A percentile compares a stretch with the other conserved stretches of the same genome.
Evolutionary conservation across 1,140 invertebrate species (phyloP).

Genomic region (Apis laboriosa): DNA sequence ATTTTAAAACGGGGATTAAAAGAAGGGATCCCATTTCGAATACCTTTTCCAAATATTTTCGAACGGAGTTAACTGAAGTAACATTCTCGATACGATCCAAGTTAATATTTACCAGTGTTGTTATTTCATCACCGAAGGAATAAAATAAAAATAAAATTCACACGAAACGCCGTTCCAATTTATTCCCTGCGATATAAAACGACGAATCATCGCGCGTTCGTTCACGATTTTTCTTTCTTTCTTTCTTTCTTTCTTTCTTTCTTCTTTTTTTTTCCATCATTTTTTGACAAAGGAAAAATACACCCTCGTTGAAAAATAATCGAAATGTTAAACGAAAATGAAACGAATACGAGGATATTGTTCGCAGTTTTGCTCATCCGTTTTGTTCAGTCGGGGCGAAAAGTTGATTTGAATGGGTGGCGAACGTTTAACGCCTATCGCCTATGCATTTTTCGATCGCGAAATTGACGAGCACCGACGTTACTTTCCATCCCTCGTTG

Average conservation of each 20-base stretch:
- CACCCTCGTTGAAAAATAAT: not conserved
- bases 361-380: not conserved
- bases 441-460: not conserved
- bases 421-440: constrained; percentile 1
- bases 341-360: not conserved
- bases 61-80: too few species aligned
- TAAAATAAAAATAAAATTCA: too few species aligned
- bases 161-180: too few species aligned
- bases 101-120: not conserved
- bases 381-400: not conserved
- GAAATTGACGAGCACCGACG: not conserved
- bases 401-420: constrained; percentile 15
- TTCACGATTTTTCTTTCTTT: not conserved
- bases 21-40: not conserved
- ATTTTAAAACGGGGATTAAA: too few species aligned
- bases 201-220: not conserved
- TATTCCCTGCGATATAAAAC: too few species aligned
- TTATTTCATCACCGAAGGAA: not conserved
- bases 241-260: not conserved
- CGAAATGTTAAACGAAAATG: not conserved
- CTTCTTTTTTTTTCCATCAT: not conserved
- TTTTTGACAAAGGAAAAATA: too few species aligned
- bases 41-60: too few species aligned
- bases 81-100: not conserved
- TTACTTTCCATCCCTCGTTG: not conserved